Base-by-base conservation (phyloP, 2,797 vertebrate genomes). In the Falco novaeseelandiae region DNA sequence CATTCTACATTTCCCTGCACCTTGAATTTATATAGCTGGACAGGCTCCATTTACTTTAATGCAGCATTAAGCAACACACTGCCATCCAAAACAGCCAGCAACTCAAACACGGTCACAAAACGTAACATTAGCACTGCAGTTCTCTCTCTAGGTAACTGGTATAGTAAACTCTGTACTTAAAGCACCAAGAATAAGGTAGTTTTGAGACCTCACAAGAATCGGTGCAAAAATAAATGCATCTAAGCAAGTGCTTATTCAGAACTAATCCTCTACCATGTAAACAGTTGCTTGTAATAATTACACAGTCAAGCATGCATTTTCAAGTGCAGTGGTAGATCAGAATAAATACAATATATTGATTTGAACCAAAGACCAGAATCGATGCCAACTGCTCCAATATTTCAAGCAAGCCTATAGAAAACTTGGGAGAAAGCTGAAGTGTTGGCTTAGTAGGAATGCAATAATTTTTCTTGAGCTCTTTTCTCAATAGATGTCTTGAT, bases 241-340 rank as follows among this genome's bases (percentile, higher is more conserved):
- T 46, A 65, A 59, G 48, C 34, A 90, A 87, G 26, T 48, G 25
- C 46, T 89, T 85, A 93, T 91, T 96, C 55, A 59, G 66, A 83
- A 88, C 34, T 81, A 54, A 51, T 76, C 42, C 12, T 78, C 32
- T 34, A 44, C 55, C 34, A 44, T 20, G 62, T 70, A 62, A 93
- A 46, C 34, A 83, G 52, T 18, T 61, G 27, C 52, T 71, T 71
- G 5, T 29, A 78, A 69, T 30, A 83, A 55, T 71, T 58, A 62
- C 1, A 70, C 18, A 88, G 34, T 36, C 69, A 83, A 42, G 55
- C n/a, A 72, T 30, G 70, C 3, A 21, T 58, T 36, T 69, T 59
- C 55, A 62, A 59, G 27, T 52, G 66, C 51, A 48, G 13, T 2
- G 15, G 48, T 40, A 72, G 17, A 79, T 72, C 23, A 49, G 63